Conservation (phyloP, 1,140 invertebrate genomes). For the Trachelipus rathkii region DNA sequence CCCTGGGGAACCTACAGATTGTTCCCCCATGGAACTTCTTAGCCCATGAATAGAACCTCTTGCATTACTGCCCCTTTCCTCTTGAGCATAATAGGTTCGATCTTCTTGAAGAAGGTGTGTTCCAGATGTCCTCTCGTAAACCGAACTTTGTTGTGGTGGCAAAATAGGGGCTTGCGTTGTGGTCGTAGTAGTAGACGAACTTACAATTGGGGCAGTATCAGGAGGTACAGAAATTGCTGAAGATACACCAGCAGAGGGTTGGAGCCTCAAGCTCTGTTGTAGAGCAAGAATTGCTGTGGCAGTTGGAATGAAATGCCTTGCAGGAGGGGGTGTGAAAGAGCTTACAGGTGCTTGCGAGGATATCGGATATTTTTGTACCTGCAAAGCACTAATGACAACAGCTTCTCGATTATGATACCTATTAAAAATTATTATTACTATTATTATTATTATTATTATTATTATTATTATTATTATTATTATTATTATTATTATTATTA, state of each 20-base stretch:
- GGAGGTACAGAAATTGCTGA: conserved; percentile 18
- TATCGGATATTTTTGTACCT: conserved; percentile 87
- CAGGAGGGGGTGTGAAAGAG: conserved; percentile 59
- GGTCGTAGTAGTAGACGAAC: conserved; percentile 7
- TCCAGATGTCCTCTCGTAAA: conserved; percentile 31
- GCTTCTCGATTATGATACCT: conserved; percentile 89
- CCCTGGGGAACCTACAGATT: conserved; percentile 32
- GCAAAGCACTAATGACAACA: conserved; percentile 83
- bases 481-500: too few species aligned
- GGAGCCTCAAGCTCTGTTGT: conserved; percentile 13
- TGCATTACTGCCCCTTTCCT: neutral
- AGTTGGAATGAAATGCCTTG: conserved; percentile 53
- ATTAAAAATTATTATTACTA: conserved; percentile 26
- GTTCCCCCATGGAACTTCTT: conserved; percentile 32
- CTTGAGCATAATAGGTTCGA: conserved; percentile 30
- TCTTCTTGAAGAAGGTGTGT: conserved; percentile 34
- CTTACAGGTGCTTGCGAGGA: conserved; percentile 73
- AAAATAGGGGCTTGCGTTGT: conserved; percentile 16
- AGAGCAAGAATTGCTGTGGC: conserved; percentile 47
- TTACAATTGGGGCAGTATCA: conserved; percentile 22
- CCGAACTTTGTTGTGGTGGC: conserved; percentile 11
- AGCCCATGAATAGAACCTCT: conserved; percentile 20
- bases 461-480: too few species aligned
- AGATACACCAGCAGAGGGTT: neutral
- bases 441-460: too few species aligned